Percentiles rank a stretch among this genome's conserved stretches.
Conservation (phyloP, 2,888 invertebrate genomes). For the Dryomyza anilis region DNA sequence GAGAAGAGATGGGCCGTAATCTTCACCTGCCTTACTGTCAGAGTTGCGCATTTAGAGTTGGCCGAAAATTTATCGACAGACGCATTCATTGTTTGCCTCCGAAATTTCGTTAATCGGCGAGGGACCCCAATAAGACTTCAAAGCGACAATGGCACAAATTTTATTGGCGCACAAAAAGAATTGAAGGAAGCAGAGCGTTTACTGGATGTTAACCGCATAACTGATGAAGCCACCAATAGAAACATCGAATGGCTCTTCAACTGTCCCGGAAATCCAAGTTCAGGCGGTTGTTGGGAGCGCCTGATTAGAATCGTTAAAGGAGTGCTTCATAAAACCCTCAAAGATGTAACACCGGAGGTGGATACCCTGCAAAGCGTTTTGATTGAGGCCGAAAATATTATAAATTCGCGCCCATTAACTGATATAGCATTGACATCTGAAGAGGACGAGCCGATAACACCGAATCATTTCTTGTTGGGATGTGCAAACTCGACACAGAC, state of each 20-base stretch:
- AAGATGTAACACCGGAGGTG: constrained; percentile 23
- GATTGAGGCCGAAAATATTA: constrained; percentile 32
- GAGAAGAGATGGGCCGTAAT: constrained; percentile 31
- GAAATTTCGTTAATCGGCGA: constrained; percentile 29
- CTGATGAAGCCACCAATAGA: neutral
- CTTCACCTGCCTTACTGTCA: constrained; percentile 22
- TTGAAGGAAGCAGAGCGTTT: neutral
- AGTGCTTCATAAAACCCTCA: constrained; percentile 11
- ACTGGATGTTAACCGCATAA: constrained; percentile 6
- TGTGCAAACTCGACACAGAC: constrained; percentile 10
- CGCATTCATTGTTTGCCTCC: constrained; percentile 22
- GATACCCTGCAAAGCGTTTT: no score
- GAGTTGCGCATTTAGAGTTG: constrained; percentile 25
- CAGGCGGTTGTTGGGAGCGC: constrained; percentile 39
- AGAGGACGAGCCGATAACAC: constrained; percentile 9
- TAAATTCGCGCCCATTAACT: constrained; percentile 31
- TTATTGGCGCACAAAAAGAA: constrained; percentile 23
- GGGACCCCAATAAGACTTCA: constrained; percentile 23
- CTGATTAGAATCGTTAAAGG: constrained; percentile 12
- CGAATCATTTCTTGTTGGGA: constrained; percentile 21
- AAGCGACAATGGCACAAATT: constrained; percentile 32
- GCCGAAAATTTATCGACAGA: constrained; percentile 25
- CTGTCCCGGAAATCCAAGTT: constrained; percentile 27
- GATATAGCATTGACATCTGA: constrained; percentile 1
- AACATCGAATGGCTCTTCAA: constrained; percentile 30